Base-by-base conservation (phyloP, 53 echinoderm and acorn worm species). In the Echinarachnius parma region DNA sequence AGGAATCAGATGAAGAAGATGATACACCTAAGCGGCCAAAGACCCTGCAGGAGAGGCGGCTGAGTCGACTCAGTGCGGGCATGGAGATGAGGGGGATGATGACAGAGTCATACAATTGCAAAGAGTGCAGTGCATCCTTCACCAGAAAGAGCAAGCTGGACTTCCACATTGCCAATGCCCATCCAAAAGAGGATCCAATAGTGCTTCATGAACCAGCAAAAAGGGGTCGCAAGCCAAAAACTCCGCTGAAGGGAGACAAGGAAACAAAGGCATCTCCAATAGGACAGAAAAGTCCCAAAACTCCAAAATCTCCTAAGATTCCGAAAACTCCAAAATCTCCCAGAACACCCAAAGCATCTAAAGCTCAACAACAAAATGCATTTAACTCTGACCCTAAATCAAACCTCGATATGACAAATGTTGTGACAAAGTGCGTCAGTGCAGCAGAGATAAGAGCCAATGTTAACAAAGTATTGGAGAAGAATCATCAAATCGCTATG, bases 61-160 rank as follows among this genome's bases (percentile, higher is more conserved):
- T 68, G 22, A 68, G 52, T 15, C 50, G 68, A 20, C 68, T 68
- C 0, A 68, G 68, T 21, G 49, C 74, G 35, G 74, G 74, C 1
- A 54, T 72, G 74, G 74, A 72, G 39, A 72, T 72, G 74, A 72
- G 74, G 28, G 57, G 57, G 3, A 56, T 72, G 57, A 56, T 56
- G 55, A 72, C 74, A 35, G 74, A 72, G 20, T 72, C 74, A 1
- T 72, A 72, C 42, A 16, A 31, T 0, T 72, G 74, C 58, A 55
- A 56, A 24, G 74, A 72, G 29, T 72, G 74, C 74, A 72, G 18
- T 1, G 37, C 56, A 1, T 72, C 74, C 15, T 72, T 72, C 44
- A 36, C 74, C 9, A 35, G 74, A 0, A 72, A 72, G 28, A 72
- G 74, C 57, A 72, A 72, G 28, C 57, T 72, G 1, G 74, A 72